Conservation (phyloP, 2,888 invertebrate species). For the Acrobeloides nanus region DNA sequence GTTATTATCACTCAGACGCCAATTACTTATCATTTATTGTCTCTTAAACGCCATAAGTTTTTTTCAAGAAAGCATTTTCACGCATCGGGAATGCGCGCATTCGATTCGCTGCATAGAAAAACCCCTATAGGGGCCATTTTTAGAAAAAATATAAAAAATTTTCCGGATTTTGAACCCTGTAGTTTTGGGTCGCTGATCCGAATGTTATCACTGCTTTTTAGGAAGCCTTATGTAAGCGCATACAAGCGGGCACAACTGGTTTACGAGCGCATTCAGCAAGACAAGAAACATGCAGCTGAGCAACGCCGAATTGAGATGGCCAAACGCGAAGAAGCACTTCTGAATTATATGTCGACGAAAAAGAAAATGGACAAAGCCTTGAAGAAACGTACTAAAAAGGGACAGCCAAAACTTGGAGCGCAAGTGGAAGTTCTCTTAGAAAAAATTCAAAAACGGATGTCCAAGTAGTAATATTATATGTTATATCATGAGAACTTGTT, state of each 20-base stretch:
- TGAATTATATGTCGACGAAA: slow-evolving; percentile 23
- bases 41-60: too few relatives aligned
- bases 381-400: slow-evolving; percentile 34
- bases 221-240: slow-evolving; percentile 25
- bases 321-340: slow-evolving; percentile 17
- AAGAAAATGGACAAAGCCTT: slow-evolving; percentile 41
- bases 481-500: too few relatives aligned
- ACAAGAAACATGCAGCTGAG: slow-evolving; percentile 22
- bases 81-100: too few relatives aligned
- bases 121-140: too few relatives aligned
- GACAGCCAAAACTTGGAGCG: slow-evolving; percentile 42
- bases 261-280: slow-evolving; percentile 21
- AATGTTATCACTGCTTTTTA: too few relatives aligned
- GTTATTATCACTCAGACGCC: too few relatives aligned
- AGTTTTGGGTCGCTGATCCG: too few relatives aligned
- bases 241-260: slow-evolving; percentile 26
- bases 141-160: too few relatives aligned
- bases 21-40: too few relatives aligned
- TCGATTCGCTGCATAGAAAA: too few relatives aligned
- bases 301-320: slow-evolving; percentile 20
- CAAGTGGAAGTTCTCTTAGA: slow-evolving; percentile 39
- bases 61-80: too few relatives aligned
- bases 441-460: slow-evolving; percentile 29
- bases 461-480: slow-evolving; percentile 11
- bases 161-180: too few relatives aligned